Conservation (phyloP, 2,113 vertebrate species). For the Oncorhynchus keta region DNA sequence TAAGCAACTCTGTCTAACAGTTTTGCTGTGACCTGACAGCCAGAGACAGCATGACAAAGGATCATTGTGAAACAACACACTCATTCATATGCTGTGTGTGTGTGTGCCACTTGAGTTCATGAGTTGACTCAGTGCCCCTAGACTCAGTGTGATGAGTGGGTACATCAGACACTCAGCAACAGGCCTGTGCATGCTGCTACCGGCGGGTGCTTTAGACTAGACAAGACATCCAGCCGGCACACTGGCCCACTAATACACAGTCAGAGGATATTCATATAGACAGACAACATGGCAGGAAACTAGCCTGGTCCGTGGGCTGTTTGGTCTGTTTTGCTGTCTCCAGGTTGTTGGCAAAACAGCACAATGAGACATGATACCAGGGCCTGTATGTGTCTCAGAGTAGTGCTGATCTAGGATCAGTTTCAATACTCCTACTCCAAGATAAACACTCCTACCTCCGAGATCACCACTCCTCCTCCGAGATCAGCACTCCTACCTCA, state of each 20-base stretch:
- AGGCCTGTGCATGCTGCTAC: constrained; percentile 41
- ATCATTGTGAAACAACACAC: constrained; percentile 20
- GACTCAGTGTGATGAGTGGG: constrained; percentile 44
- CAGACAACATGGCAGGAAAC: too few species aligned
- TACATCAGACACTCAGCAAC: constrained; percentile 31
- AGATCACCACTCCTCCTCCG: too few species aligned
- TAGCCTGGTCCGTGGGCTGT: too few species aligned
- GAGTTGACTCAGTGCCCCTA: constrained; percentile 38
- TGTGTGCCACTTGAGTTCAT: not conserved
- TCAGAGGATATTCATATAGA: too few species aligned
- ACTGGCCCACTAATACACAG: not conserved
- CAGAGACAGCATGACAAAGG: constrained; percentile 2
- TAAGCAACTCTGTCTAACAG: constrained; percentile 14
- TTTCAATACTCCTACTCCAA: too few species aligned
- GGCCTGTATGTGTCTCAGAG: too few species aligned
- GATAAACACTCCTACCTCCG: too few species aligned
- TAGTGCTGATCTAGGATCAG: too few species aligned
- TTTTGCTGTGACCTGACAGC: constrained; percentile 5
- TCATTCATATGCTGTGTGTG: not conserved
- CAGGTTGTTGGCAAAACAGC: too few species aligned
- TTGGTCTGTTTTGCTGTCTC: too few species aligned
- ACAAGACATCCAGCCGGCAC: not conserved
- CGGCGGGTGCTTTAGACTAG: constrained; percentile 20
- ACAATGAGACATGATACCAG: too few species aligned
- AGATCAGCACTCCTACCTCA: too few species aligned